Conservation (phyloP, 2,888 invertebrate genomes). For the Drymonia ruficornis region DNA sequence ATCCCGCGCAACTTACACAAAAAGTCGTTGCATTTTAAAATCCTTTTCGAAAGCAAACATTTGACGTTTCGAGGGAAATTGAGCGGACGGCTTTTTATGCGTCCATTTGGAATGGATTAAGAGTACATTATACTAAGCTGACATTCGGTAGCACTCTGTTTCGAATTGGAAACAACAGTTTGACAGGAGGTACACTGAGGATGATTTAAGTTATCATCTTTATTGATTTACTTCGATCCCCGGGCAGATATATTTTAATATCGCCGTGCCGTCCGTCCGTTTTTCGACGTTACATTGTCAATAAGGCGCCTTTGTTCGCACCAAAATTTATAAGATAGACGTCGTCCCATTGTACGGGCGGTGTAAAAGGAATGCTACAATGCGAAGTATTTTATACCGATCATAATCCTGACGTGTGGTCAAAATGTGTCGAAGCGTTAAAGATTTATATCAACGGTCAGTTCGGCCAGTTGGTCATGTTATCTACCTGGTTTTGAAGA, state of each 20-base stretch:
- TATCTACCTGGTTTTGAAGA: constrained; percentile 32
- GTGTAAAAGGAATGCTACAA: constrained; percentile 63
- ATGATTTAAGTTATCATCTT: constrained; percentile 68
- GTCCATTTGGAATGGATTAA: constrained; percentile 53
- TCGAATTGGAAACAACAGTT: constrained; percentile 42
- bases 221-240: constrained; percentile 76
- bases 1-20: constrained; percentile 69
- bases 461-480: constrained; percentile 52
- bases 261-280: constrained; percentile 63
- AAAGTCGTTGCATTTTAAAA: constrained; percentile 83
- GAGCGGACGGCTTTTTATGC: constrained; percentile 72
- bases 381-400: constrained; percentile 72
- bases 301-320: constrained; percentile 81
- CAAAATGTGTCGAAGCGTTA: constrained; percentile 80
- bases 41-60: constrained; percentile 78
- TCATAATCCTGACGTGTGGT: constrained; percentile 80
- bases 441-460: constrained; percentile 72
- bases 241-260: constrained; percentile 75
- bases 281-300: constrained; percentile 77
- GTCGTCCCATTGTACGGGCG: constrained; percentile 66
- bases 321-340: constrained; percentile 82
- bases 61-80: constrained; percentile 80
- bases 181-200: constrained; percentile 39
- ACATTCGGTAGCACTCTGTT: constrained; percentile 54
- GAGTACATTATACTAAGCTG: constrained; percentile 54